Percentiles rank a stretch among this genome's conserved stretches.
Conservation (phyloP, 2,113 vertebrate species). For the Callipepla californica region DNA sequence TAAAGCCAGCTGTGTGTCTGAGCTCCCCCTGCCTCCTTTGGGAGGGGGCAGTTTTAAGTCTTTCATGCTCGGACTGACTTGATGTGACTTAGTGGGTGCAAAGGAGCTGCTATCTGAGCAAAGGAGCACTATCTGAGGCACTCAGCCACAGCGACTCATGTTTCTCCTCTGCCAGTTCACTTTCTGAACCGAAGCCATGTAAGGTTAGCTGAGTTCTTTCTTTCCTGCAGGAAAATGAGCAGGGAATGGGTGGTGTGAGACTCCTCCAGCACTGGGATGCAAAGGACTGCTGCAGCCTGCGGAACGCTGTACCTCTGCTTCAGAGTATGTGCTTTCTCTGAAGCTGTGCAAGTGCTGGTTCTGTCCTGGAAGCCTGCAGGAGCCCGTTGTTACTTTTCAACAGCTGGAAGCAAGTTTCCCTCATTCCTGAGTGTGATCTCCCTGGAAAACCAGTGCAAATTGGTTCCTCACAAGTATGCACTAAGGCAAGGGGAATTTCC, state of each 20-base stretch:
- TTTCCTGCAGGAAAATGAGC: background rate
- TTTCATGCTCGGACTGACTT: background rate
- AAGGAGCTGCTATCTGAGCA: background rate
- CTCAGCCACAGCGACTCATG: accelerated
- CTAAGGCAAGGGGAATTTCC: background rate
- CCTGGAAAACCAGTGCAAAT: background rate
- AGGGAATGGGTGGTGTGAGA: background rate
- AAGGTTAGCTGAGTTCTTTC: background rate
- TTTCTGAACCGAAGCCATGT: background rate
- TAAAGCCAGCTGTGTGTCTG: background rate
- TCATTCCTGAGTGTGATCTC: background rate
- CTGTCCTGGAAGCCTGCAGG: accelerated
- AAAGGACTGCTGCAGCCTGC: background rate
- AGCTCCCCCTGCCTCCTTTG: accelerated
- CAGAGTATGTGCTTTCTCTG: too few species aligned
- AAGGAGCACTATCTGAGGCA: accelerated
- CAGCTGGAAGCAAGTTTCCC: background rate
- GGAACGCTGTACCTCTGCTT: background rate
- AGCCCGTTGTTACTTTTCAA: background rate
- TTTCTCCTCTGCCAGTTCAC: background rate
- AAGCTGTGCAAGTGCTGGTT: accelerated
- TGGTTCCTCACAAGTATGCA: background rate
- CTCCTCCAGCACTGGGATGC: background rate
- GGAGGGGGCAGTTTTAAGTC: background rate
- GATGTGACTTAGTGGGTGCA: background rate